A percentile compares a stretch with the other conserved stretches of the same genome.
Evolutionary conservation across 2,113 vertebrate species (phyloP).

Genomic region (Solea senegalensis): DNA sequence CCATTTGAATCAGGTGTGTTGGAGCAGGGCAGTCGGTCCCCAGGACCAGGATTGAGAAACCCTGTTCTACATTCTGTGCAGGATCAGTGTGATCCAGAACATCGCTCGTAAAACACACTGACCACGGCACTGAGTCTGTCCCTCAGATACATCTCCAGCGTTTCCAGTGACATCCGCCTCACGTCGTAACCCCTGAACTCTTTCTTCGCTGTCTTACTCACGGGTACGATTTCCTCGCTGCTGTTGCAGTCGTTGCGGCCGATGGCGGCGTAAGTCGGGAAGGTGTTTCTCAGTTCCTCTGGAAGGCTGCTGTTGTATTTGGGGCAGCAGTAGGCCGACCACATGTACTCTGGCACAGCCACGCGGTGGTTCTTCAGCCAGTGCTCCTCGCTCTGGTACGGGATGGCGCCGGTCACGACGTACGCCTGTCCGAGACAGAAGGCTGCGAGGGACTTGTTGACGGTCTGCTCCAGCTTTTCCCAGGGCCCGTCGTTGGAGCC

Average conservation of each 20-base stretch:
- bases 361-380: slow-evolving; percentile 73
- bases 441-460: slow-evolving; percentile 48
- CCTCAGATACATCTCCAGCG: slow-evolving; percentile 70
- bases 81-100: slow-evolving; percentile 38
- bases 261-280: slow-evolving; percentile 72
- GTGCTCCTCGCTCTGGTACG: slow-evolving; percentile 53
- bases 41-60: too few species aligned
- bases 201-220: slow-evolving; percentile 14
- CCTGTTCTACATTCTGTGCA: not conserved
- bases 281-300: slow-evolving; percentile 25
- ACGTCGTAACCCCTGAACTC: slow-evolving; percentile 70
- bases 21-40: too few species aligned
- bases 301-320: slow-evolving; percentile 66
- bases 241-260: slow-evolving; percentile 78
- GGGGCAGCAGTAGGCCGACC: slow-evolving; percentile 78
- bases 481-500: slow-evolving; percentile 80
- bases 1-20: too few species aligned
- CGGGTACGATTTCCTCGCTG: slow-evolving; percentile 75
- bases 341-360: slow-evolving; percentile 76
- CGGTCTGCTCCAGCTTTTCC: slow-evolving; percentile 73
- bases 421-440: slow-evolving; percentile 68
- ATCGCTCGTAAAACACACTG: slow-evolving; percentile 71
- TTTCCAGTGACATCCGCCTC: slow-evolving; percentile 56
- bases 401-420: slow-evolving; percentile 75
- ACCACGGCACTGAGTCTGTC: slow-evolving; percentile 46